Percentiles rank a stretch among this genome's conserved stretches.
phyloP scores from a whole-genome alignment of 2,888 invertebrate genomes.

The Globia sparganii region DNA sequence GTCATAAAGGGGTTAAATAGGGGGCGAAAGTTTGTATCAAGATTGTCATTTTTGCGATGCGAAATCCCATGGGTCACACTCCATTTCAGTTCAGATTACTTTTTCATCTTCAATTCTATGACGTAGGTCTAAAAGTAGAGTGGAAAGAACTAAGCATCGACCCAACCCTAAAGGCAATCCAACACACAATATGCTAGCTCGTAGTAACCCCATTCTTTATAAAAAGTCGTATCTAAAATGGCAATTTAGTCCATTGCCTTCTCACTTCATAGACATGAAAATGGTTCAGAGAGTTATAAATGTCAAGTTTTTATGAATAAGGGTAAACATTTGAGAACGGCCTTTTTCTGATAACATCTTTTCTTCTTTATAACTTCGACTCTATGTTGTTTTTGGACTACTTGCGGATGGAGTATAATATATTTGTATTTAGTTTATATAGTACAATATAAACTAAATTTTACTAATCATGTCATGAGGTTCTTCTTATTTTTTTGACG shows the following conservation, averaged over 20 bases:
- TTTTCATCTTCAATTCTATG: background rate
- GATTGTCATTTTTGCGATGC: background rate
- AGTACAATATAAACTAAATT: background rate
- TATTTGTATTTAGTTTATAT: too few species aligned
- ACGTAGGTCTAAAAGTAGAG: background rate
- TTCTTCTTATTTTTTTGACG: too few species aligned
- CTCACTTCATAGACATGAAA: constrained; percentile 24
- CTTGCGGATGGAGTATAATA: background rate
- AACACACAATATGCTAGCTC: constrained; percentile 21
- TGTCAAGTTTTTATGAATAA: constrained; percentile 23
- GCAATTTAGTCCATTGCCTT: constrained; percentile 23
- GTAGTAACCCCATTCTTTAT: background rate
- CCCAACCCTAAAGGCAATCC: background rate
- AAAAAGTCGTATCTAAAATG: constrained; percentile 23
- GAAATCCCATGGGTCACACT: background rate
- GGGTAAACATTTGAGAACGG: constrained; percentile 17
- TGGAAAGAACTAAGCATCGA: background rate
- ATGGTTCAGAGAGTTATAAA: constrained; percentile 36
- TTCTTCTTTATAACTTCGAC: constrained; percentile 12
- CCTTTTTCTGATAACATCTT: constrained; percentile 25
- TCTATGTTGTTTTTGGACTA: background rate
- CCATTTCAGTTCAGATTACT: background rate
- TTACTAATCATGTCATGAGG: background rate
- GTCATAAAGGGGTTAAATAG: background rate
- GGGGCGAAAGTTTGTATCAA: background rate